phyloP scores from a whole-genome alignment of 2,888 invertebrate genomes.

The Amphipyra tragopoginis region DNA sequence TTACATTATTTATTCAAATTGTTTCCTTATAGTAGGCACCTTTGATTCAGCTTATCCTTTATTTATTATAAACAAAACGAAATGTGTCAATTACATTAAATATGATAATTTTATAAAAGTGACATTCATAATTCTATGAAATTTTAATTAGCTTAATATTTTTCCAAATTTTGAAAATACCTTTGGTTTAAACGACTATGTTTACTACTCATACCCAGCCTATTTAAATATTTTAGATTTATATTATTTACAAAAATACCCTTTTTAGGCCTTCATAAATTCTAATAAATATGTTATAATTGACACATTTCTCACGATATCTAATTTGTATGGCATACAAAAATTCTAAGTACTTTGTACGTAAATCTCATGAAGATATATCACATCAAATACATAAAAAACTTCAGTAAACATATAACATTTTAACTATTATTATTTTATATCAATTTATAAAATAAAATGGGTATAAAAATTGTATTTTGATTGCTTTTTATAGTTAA shows the following conservation, averaged over 20 bases:
- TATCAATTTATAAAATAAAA: conserved; percentile 21
- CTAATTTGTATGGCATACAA: conserved; percentile 72
- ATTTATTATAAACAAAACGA: conserved; percentile 51
- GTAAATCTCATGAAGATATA: conserved; percentile 68
- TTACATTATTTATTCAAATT: conserved; percentile 50
- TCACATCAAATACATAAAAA: conserved; percentile 64
- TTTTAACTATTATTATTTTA: conserved; percentile 18
- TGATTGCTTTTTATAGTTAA: conserved; percentile 18
- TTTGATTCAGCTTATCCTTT: conserved; percentile 82
- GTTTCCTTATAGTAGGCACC: conserved; percentile 74
- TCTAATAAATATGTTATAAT: conserved; percentile 36
- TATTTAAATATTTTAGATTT: conserved; percentile 15
- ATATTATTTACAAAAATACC: conserved; percentile 41
- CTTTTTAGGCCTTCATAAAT: conserved; percentile 1
- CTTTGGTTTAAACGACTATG: conserved; percentile 46
- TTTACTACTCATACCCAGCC: conserved; percentile 1
- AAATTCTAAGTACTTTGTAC: conserved; percentile 81
- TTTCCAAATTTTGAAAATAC: conserved; percentile 25
- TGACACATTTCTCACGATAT: conserved; percentile 53
- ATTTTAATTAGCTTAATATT: conserved; percentile 1
- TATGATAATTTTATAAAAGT: conserved; percentile 6
- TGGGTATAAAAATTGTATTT: conserved; percentile 12
- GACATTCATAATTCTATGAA: conserved; percentile 1
- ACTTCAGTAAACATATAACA: conserved; percentile 31
- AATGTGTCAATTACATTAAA: conserved; percentile 64